Conservation (phyloP, 1,140 invertebrate species). For the Samia ricini region DNA sequence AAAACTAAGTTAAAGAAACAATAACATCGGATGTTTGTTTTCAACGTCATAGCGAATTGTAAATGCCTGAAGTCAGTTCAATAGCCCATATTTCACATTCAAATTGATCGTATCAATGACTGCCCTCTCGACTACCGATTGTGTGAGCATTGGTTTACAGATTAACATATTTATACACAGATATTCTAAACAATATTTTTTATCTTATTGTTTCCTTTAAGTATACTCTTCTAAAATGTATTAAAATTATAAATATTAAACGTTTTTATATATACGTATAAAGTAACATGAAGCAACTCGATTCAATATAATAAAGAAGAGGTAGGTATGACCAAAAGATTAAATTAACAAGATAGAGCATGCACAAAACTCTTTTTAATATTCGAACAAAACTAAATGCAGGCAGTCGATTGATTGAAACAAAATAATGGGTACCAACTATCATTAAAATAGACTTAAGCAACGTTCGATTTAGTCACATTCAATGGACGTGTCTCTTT, state of each 20-base stretch:
- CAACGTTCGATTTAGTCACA: constrained; percentile 29
- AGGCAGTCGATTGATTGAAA: constrained; percentile 12
- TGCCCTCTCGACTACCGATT: constrained; percentile 15
- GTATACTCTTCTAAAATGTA: too few species aligned
- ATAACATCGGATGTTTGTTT: constrained; percentile 17
- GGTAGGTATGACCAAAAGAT: background rate
- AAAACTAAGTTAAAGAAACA: background rate
- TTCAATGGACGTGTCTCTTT: constrained; percentile 27
- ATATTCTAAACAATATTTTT: background rate
- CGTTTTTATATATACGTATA: background rate
- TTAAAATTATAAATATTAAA: background rate
- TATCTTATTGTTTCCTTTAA: background rate
- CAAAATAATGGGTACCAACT: constrained; percentile 16
- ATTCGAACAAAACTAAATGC: background rate
- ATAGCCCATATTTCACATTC: constrained; percentile 28
- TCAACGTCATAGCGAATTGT: constrained; percentile 22
- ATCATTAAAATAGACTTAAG: constrained; percentile 23
- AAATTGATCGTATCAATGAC: constrained; percentile 21
- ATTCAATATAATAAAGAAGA: constrained; percentile 4
- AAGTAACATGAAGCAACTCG: background rate
- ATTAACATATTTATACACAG: constrained; percentile 10
- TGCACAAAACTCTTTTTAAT: constrained; percentile 3
- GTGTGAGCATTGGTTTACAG: constrained; percentile 2
- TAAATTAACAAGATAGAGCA: constrained; percentile 20
- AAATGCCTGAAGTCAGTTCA: constrained; percentile 23